These are phyloP conservation scores for Neuroscelio doddi DNA, from an alignment of 2,888 invertebrate species.

Conservation along the genomic window DNA sequence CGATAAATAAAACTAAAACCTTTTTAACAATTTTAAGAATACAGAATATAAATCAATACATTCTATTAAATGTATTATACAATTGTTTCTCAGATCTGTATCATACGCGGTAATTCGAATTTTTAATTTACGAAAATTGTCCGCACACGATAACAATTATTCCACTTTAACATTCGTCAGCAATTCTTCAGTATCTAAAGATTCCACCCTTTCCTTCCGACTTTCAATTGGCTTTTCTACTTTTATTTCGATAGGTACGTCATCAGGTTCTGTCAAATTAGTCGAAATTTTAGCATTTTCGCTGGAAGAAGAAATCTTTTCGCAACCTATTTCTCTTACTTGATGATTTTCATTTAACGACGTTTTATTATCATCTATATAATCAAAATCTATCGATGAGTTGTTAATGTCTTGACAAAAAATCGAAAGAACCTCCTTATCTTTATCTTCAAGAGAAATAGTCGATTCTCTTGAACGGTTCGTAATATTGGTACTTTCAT, in stretches of 20 bases:
- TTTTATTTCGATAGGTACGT: neutral
- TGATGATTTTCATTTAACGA: neutral
- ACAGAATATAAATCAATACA: neutral
- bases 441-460: too few relatives aligned
- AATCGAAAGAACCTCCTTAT: too few relatives aligned
- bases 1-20: too few relatives aligned
- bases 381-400: conserved; percentile 20
- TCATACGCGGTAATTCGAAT: too few relatives aligned
- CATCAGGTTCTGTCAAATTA: neutral
- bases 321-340: too few relatives aligned
- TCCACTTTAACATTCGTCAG: neutral
- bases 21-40: neutral
- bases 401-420: conserved; percentile 15
- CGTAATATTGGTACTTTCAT: conserved; percentile 6
- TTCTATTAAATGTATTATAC: neutral
- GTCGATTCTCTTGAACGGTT: conserved; percentile 10
- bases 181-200: neutral
- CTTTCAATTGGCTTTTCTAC: neutral
- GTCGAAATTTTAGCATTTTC: neutral
- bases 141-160: neutral
- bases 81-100: conserved; percentile 1
- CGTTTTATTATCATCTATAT: conserved; percentile 31
- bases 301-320: neutral
- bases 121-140: too few relatives aligned
- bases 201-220: neutral